Base-by-base conservation (phyloP, 2,113 vertebrate genomes). In the Miniopterus natalensis region DNA sequence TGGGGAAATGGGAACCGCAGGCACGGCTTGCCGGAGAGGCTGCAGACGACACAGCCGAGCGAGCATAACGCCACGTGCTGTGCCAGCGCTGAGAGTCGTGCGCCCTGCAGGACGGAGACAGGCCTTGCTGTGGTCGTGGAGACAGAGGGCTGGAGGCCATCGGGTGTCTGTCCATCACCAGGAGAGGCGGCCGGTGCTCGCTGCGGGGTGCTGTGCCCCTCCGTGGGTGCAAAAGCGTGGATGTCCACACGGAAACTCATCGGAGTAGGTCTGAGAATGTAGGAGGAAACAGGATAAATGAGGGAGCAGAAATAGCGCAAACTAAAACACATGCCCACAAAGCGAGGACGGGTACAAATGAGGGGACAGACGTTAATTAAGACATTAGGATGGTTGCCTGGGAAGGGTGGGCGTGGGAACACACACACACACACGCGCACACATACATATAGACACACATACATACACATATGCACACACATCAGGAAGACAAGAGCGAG, bases 151-250 rank as follows among this genome's bases (percentile, higher is more conserved):
- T 79, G 2, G 81, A 4, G 66, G 45, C 23, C 14, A 5, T 8
- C 17, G 0, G 42, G 61, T 70, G 47, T 20, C 65, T 14, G 1
- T 63, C 66, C 66, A 20, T 21, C 9, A 45, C 53, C 27, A n/a
- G 55, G 14, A 71, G 25, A 6, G 20, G 42, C 0, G 1, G 55
- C 3, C 66, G 21, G 51, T 1, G 53, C 1, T 6, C 53, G 3
- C 13, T 1, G 23, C 14, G 45, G 65, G 40, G 65, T 14, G n/a
- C 31, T 29, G 3, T 6, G 25, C n/a, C 45, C n/a, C 45, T 53
- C 42, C 31, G 61, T 3, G 47, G 49, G 11, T 2, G 17, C 85
- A 55, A 25, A 47, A 57, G 15, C 0, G 4, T 10, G 61, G 42
- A 11, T 11, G 11, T 17, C 31, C 71, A 73, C 47, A 15, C 5